Evolutionary conservation across 2,797 vertebrate species (phyloP), one percentile per base, ranked within the genome.

Genomic region (Rhodeus uyekii): DNA sequence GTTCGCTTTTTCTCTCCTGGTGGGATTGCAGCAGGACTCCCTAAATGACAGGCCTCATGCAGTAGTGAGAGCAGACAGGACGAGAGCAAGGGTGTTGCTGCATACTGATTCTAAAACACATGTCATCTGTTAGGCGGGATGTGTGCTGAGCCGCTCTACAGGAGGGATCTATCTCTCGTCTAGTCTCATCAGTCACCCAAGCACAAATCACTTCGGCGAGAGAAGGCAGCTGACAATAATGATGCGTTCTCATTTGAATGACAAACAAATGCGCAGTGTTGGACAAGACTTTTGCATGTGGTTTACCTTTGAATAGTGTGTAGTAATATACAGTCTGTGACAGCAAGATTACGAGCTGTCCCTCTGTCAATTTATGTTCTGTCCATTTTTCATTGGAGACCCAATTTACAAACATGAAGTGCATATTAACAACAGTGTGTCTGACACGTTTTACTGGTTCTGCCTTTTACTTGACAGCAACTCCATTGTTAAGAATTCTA

Each of bases 41-140:
- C 69, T 89, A 83, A 84, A 88, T 67, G 85, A 87, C 81, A 85
- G 48, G 76, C 71, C 48, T 85, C 24, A 77, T 75, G 44, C 75
- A 84, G 82, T 69, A 48, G 72, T 58, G 61, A 80, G 78, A 84
- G 80, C 39, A 71, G 72, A 46, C 80, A 80, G 77, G 76, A 50
- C 64, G 63, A 81, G 82, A 64, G 78, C 69, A 78, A 64, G 81
- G 82, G 75, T 86, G 78, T 80, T 82, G 72, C 58, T 75, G 89
- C 84, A 87, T 90, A 83, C 84, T 87, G 89, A 87, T 87, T 87
- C 76, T 82, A 84, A 87, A 84, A 84, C 76, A 78, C 78, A 78
- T 80, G 77, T 86, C 85, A 85, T 84, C 84, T 85, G 85, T 58
- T 76, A 67, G 73, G 58, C 53, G 36, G 71, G 63, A 65, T 80